Conservation (phyloP, 2,797 vertebrate genomes). For the Scleropages formosus region DNA sequence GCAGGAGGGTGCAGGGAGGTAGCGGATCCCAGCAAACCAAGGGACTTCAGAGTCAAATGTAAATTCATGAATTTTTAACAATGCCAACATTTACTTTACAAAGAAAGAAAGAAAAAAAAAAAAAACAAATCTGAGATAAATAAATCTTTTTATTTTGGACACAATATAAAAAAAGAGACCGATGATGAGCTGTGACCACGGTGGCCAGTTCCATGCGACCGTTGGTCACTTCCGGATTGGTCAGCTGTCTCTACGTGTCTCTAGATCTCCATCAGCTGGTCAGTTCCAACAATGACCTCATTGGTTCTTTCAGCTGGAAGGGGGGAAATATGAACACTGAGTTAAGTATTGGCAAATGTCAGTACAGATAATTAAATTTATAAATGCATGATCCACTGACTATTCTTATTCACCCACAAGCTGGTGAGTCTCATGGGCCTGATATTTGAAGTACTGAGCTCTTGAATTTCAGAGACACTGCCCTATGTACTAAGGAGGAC, state of each 20-base stretch:
- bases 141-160: constrained; percentile 64
- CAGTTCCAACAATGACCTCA: constrained; percentile 92
- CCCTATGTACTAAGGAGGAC: too few relatives aligned
- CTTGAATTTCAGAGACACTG: neutral
- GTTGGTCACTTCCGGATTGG: constrained; percentile 34
- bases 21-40: neutral
- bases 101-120: constrained; percentile 4
- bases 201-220: constrained; percentile 12
- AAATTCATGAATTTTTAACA: neutral
- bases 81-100: neutral
- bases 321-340: constrained; percentile 32
- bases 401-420: neutral
- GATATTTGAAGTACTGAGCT: neutral
- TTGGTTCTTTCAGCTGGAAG: constrained; percentile 86
- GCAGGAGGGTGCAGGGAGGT: constrained; percentile 31
- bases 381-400: constrained; percentile 8
- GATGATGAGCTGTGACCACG: constrained; percentile 21
- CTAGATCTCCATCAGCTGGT: constrained; percentile 98
- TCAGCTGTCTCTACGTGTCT: constrained; percentile 17
- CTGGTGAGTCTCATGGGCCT: neutral
- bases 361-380: constrained; percentile 11
- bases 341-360: constrained; percentile 16
- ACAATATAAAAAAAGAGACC: constrained; percentile 44
- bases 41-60: neutral
- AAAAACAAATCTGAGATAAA: constrained; percentile 44